Conservation (phyloP, 2,888 invertebrate genomes). For the Argyra leucocephala region DNA sequence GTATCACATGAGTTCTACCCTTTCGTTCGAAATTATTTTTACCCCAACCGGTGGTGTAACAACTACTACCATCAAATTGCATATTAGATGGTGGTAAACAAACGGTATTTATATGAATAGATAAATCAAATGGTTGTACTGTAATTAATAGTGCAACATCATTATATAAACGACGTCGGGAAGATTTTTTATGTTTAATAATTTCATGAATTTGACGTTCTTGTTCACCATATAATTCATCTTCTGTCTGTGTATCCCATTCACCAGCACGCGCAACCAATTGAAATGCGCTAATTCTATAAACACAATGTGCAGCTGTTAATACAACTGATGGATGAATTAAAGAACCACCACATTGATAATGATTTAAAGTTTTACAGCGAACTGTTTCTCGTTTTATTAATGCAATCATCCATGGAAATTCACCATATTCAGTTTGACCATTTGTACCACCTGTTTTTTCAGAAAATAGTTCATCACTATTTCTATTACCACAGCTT, state of each 20-base stretch:
- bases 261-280: constrained; percentile 63
- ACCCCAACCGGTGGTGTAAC: constrained; percentile 73
- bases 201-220: constrained; percentile 48
- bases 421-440: constrained; percentile 71
- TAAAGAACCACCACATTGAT: constrained; percentile 69
- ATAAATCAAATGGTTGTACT: constrained; percentile 48
- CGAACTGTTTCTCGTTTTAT: constrained; percentile 49
- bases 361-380: constrained; percentile 30
- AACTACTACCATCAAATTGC: constrained; percentile 45
- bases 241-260: constrained; percentile 71
- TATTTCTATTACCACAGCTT: constrained; percentile 53
- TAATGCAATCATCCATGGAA: constrained; percentile 75
- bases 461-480: constrained; percentile 50
- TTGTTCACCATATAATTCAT: constrained; percentile 58
- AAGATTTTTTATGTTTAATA: constrained; percentile 46
- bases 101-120: constrained; percentile 59
- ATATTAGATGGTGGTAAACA: constrained; percentile 56
- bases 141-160: constrained; percentile 62
- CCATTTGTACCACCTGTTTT: constrained; percentile 49
- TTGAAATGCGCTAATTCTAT: constrained; percentile 30
- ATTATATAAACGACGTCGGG: constrained; percentile 47
- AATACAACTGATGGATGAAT: constrained; percentile 68
- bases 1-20: constrained; percentile 58
- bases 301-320: constrained; percentile 69
- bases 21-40: constrained; percentile 57